Evolutionary conservation across 2,888 invertebrate species (phyloP).

Genomic region (Eremobia ochroleuca): DNA sequence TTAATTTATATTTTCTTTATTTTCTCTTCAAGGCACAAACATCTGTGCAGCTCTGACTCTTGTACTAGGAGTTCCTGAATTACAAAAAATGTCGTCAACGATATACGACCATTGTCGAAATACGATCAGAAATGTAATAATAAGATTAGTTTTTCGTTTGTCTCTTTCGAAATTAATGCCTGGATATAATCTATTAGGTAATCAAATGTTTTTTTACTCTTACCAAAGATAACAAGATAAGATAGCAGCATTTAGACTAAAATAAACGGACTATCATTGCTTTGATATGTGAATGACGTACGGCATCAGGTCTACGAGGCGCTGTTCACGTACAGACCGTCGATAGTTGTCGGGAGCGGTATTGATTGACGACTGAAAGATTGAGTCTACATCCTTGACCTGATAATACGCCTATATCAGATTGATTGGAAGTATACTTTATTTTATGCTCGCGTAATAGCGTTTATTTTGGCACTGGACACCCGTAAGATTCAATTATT

Average conservation of each 20-base stretch:
- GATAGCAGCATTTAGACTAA: constrained; percentile 31
- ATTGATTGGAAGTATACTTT: background rate
- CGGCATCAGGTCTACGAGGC: constrained; percentile 13
- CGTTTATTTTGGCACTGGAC: too few relatives aligned
- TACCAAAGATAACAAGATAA: constrained; percentile 24
- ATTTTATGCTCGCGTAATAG: background rate
- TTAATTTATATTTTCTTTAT: too few relatives aligned
- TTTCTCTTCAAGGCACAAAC: too few relatives aligned
- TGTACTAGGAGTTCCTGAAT: too few relatives aligned
- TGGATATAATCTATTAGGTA: background rate
- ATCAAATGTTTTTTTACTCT: background rate
- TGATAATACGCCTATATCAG: background rate
- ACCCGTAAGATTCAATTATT: too few relatives aligned
- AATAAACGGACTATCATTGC: constrained; percentile 25
- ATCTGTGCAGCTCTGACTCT: too few relatives aligned
- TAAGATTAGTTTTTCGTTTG: background rate
- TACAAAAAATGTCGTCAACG: too few relatives aligned
- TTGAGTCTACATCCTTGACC: constrained; percentile 15
- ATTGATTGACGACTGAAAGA: constrained; percentile 37
- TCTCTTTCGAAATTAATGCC: background rate
- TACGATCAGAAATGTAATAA: background rate
- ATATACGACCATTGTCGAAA: background rate
- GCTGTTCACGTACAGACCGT: background rate
- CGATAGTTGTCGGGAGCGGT: background rate
- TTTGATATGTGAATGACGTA: constrained; percentile 32